Conservation (phyloP, 2,797 vertebrate species). For the Anguilla megastoma region DNA sequence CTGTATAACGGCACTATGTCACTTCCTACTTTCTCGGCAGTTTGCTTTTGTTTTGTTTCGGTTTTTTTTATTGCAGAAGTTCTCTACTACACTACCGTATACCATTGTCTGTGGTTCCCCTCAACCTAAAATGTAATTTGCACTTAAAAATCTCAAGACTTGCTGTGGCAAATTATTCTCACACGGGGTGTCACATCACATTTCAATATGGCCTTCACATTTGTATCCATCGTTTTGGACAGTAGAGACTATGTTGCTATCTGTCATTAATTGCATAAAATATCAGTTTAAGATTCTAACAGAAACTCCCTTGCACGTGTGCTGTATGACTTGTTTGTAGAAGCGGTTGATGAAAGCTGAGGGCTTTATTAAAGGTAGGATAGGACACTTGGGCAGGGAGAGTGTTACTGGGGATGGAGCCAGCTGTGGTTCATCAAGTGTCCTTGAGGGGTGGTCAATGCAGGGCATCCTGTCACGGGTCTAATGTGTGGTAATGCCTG, state of each 20-base stretch:
- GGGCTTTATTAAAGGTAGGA: neutral
- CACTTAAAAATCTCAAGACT: conserved; percentile 15
- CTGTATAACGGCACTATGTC: neutral
- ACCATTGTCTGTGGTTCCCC: neutral
- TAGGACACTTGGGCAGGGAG: neutral
- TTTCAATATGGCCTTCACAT: neutral
- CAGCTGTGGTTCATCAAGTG: neutral
- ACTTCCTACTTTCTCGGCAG: neutral
- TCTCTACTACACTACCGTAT: neutral
- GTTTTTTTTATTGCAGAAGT: neutral
- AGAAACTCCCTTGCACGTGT: conserved; percentile 12
- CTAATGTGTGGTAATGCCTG: conserved; percentile 33
- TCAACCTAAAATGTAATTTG: neutral
- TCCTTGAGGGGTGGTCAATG: conserved; percentile 7
- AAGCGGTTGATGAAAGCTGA: neutral
- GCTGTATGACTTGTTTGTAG: conserved; percentile 11
- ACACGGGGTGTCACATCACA: neutral
- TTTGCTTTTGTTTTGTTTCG: neutral
- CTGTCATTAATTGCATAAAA: neutral
- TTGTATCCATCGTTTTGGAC: neutral
- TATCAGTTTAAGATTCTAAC: neutral
- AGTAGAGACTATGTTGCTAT: neutral
- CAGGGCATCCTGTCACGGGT: neutral
- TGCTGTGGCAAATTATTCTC: neutral
- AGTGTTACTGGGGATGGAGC: neutral